Conservation (phyloP, 2,113 vertebrate species). For the Mystacornis crossleyi region DNA sequence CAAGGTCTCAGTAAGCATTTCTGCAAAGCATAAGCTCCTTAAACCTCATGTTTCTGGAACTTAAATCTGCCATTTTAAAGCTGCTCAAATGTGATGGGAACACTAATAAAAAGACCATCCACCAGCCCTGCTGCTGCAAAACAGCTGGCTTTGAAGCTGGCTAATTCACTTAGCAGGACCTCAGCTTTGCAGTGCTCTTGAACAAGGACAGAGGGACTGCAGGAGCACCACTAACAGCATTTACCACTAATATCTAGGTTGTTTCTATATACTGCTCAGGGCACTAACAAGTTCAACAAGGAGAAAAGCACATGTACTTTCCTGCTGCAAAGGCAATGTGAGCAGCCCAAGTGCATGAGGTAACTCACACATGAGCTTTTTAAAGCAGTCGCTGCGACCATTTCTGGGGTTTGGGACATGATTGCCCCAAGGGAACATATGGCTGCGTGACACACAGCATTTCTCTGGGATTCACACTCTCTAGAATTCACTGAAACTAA, state of each 20-base stretch:
- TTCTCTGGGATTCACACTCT: background rate
- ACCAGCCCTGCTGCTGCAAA: background rate
- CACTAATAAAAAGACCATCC: constrained; percentile 3
- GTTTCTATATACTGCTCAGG: background rate
- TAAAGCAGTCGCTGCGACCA: background rate
- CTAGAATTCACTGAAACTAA: background rate
- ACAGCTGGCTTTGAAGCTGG: constrained; percentile 26
- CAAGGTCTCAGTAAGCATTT: background rate
- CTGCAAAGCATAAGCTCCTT: constrained; percentile 7
- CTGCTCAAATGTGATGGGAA: background rate
- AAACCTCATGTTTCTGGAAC: constrained; percentile 22
- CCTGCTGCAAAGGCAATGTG: background rate
- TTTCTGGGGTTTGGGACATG: background rate
- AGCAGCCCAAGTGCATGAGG: background rate
- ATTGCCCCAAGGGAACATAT: background rate
- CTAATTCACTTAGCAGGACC: constrained; percentile 29
- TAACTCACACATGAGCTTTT: background rate
- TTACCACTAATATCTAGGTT: background rate
- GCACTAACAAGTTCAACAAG: background rate
- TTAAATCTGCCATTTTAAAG: constrained; percentile 41
- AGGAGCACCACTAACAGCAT: background rate
- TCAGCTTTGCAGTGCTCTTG: background rate
- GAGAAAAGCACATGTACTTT: background rate
- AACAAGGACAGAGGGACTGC: background rate
- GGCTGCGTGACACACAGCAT: background rate